A percentile compares a stretch with the other conserved stretches of the same genome.
phyloP scores from a whole-genome alignment of 92 coral and sea anemone species.

The Siderastrea siderea region DNA sequence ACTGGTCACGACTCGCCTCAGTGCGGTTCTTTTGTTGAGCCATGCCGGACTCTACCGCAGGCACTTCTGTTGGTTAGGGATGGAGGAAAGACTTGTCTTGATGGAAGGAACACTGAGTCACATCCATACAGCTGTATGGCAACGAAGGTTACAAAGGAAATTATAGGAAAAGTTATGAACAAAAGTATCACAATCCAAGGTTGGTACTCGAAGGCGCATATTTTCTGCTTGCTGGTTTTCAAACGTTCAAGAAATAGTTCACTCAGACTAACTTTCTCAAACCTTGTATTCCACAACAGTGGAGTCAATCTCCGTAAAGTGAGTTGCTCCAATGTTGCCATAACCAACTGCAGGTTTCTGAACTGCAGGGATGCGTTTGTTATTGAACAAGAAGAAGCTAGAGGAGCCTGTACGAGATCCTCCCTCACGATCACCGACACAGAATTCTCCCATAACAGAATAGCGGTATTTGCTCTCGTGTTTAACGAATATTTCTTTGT shows the following conservation, averaged over 20 bases:
- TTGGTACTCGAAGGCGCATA: not conserved
- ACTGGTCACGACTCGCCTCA: not conserved
- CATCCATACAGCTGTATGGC: not conserved
- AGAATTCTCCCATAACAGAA: not conserved
- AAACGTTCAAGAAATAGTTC: no score
- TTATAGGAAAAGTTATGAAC: not conserved
- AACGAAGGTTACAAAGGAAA: not conserved
- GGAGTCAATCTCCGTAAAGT: no score
- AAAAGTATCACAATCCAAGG: slow-evolving; percentile 5
- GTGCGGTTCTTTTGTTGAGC: not conserved
- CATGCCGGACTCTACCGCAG: not conserved
- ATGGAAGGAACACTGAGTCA: not conserved
- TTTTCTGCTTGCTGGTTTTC: not conserved
- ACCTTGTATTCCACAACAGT: no score
- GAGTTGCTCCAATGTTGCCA: no score
- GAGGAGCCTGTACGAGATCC: not conserved
- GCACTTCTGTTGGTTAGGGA: not conserved
- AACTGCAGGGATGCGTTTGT: not conserved
- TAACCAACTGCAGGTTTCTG: not conserved
- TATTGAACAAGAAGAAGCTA: not conserved
- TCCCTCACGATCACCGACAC: not conserved
- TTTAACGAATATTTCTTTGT: not conserved
- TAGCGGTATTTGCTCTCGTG: not conserved
- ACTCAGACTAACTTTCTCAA: no score
- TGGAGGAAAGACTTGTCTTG: slow-evolving; percentile 6